Conservation (phyloP, 1,140 invertebrate species). For the Holotrichia oblita region DNA sequence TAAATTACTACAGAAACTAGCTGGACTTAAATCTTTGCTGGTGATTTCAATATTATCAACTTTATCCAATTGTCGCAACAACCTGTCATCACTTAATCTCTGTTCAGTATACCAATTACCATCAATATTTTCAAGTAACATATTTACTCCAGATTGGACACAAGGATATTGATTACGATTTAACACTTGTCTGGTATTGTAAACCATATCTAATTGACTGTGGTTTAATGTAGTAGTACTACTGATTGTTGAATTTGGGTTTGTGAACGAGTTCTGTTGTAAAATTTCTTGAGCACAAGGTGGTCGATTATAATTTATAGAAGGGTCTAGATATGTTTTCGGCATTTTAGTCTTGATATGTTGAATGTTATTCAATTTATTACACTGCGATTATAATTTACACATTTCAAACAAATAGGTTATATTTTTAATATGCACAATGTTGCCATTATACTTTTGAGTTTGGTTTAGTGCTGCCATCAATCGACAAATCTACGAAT, state of each 20-base stretch:
- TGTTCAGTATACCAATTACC: conserved; percentile 35
- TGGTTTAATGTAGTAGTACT: neutral
- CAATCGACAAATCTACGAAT: no score
- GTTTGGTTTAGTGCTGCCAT: no score
- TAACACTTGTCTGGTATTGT: neutral
- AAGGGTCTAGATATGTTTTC: conserved; percentile 1
- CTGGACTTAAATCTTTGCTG: conserved; percentile 55
- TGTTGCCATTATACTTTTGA: no score
- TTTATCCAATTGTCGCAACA: conserved; percentile 48
- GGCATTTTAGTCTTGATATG: neutral
- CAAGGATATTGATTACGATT: conserved; percentile 1
- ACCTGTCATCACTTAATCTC: conserved; percentile 38
- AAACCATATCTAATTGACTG: neutral
- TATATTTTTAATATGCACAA: no score
- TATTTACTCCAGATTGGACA: neutral
- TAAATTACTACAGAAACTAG: conserved; percentile 51
- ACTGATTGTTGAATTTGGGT: neutral
- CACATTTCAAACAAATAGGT: neutral
- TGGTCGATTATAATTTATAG: conserved; percentile 9
- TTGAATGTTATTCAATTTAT: neutral
- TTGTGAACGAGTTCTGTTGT: neutral
- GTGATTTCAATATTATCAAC: conserved; percentile 52
- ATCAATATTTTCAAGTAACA: neutral
- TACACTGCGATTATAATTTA: neutral
- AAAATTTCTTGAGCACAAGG: conserved; percentile 41